Evolutionary conservation across 2,888 invertebrate species (phyloP), one percentile per base, ranked within the genome.

Genomic region (Seira sanloemensis): DNA sequence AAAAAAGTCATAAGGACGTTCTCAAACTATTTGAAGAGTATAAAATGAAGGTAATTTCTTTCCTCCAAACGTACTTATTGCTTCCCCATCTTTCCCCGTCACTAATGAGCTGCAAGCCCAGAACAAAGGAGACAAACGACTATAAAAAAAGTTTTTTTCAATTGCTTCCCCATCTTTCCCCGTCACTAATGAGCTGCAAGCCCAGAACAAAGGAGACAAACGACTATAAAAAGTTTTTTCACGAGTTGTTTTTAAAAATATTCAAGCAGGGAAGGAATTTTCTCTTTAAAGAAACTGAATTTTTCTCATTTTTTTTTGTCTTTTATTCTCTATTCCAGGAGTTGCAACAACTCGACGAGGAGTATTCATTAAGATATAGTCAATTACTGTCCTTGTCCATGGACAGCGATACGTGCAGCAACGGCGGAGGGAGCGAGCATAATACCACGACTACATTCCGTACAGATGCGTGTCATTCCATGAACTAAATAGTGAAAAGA

Each of bases 1-100:
- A 95, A 90, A 94, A 94, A 85, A 93, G 95, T 88, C 97, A 97
- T 91, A 96, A 96, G 90, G 93, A 94, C 16, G 94, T 97, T 86
- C 93, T 94, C 89, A 94, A 94, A 88, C 93, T 93, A 85, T 92
- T 96, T 88, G 93, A 94, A 86, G 94, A 95, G 78, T 94, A 95
- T 90, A 94, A 93, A 90, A 78, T 65, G 25, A 86, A 88, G 83
- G 90, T 89, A 86, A 78, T 75, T 71, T 74, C 0, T 23, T 18
- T 46, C 12, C 46, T 12, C 46, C 46, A 46, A 46, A 58, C 66
- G 9, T 74, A 26, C 19, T 27, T 68, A 16, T 68, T 68, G 12
- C 23, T 68, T 68, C 18, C 27, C 24, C 27, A 4, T 37, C 37
- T 7, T 37, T 4, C 12, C 37, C 12, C 4, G 37, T 37, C 5